Percentiles rank a stretch among this genome's conserved stretches.
phyloP scores from a whole-genome alignment of 2,113 vertebrate species.

The Chrysochloris asiatica region DNA sequence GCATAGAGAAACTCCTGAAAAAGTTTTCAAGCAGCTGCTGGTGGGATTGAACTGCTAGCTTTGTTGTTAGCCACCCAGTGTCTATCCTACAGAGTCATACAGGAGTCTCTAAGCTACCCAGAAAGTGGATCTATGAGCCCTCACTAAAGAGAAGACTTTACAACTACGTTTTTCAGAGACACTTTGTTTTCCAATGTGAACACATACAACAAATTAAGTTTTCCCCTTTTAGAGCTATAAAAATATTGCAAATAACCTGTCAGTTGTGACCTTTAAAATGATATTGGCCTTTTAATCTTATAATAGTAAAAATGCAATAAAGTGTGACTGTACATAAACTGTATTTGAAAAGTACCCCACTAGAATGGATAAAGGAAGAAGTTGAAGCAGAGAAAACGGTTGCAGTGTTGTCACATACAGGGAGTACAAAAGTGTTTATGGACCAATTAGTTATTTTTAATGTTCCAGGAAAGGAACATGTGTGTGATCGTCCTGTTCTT shows the following conservation, averaged over 20 bases:
- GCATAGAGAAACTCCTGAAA: too few relatives aligned
- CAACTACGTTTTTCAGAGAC: neutral
- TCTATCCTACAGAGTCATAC: too few relatives aligned
- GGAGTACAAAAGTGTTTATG: neutral
- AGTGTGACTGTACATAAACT: neutral
- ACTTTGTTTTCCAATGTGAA: slow-evolving; percentile 10
- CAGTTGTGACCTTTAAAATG: slow-evolving; percentile 51
- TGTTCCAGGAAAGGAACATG: neutral
- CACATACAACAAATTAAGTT: slow-evolving; percentile 48
- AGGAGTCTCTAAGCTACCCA: too few relatives aligned
- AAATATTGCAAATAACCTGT: slow-evolving; percentile 61
- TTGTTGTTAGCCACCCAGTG: too few relatives aligned
- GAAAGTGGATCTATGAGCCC: neutral
- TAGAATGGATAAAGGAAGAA: neutral
- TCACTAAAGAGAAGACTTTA: neutral
- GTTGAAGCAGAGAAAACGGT: neutral
- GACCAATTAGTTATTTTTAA: neutral
- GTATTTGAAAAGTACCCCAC: neutral
- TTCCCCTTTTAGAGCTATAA: slow-evolving; percentile 36
- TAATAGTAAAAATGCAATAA: slow-evolving; percentile 41
- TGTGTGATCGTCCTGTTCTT: neutral
- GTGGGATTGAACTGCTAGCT: too few relatives aligned
- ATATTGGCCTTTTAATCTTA: slow-evolving; percentile 56
- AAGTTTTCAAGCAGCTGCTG: too few relatives aligned
- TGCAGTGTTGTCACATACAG: neutral